phyloP scores from a whole-genome alignment of 35 echinoderm and acorn worm species.

The Diadema setosum region DNA sequence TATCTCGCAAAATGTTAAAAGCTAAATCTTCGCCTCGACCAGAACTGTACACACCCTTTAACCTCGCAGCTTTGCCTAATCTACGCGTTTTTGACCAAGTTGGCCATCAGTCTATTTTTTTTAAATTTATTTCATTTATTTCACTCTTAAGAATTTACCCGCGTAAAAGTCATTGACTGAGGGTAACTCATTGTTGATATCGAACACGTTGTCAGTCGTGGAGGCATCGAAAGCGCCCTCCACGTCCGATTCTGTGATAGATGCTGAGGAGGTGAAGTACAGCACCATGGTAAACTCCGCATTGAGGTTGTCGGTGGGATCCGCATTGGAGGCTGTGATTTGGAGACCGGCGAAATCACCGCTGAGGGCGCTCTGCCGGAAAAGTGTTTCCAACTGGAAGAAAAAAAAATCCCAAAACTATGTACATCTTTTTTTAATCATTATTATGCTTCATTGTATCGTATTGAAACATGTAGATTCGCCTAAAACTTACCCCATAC shows the following conservation, averaged over 20 bases:
- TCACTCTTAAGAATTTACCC: too few species aligned
- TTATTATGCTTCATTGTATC: too few species aligned
- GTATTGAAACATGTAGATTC: too few species aligned
- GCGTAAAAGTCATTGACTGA: background rate
- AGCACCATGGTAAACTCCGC: background rate
- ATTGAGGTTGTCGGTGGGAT: background rate
- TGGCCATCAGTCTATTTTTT: too few species aligned
- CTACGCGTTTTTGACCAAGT: too few species aligned
- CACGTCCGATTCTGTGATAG: background rate
- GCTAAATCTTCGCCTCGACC: too few species aligned
- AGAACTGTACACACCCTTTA: too few species aligned
- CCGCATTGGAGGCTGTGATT: background rate
- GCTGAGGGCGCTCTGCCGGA: constrained; percentile 5
- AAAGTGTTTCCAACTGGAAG: constrained; percentile 3
- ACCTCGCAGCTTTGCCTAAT: too few species aligned
- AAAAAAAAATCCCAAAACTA: background rate
- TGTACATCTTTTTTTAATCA: background rate
- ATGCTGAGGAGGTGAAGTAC: background rate
- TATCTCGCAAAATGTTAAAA: too few species aligned
- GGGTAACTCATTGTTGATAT: constrained; percentile 7
- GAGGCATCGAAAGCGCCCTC: background rate
- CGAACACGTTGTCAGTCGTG: background rate
- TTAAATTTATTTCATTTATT: too few species aligned
- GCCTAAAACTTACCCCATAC: too few species aligned
- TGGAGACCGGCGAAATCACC: background rate